phyloP scores from a whole-genome alignment of 2,797 vertebrate genomes.

The Tapirus indicus region DNA sequence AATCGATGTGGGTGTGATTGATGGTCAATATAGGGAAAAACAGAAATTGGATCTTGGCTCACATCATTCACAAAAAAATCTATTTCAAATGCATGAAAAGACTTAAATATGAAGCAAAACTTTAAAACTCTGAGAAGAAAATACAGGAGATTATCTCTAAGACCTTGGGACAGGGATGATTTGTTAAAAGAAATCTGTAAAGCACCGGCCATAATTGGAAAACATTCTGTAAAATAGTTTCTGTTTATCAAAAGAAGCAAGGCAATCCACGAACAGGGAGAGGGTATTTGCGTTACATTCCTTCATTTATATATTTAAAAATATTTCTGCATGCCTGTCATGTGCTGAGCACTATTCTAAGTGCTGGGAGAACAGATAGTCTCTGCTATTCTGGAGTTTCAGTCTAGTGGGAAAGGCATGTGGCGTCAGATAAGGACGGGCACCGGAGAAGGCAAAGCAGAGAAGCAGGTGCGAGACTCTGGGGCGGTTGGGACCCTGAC shows the following conservation, averaged over 20 bases:
- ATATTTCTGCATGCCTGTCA: rapidly evolving
- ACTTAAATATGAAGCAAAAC: not conserved
- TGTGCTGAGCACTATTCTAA: not conserved
- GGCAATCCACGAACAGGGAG: not conserved
- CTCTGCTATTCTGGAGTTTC: not conserved
- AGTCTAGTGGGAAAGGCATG: not conserved
- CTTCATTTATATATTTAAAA: rapidly evolving
- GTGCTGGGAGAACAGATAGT: not conserved
- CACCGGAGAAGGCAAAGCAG: not conserved
- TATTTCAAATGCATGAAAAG: not conserved
- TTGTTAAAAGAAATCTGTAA: not conserved
- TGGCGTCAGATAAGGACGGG: too few relatives aligned
- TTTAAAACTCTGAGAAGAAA: not conserved
- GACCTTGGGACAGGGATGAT: not conserved
- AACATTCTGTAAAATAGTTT: not conserved
- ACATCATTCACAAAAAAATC: not conserved
- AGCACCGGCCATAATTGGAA: not conserved
- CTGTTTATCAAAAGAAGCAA: not conserved
- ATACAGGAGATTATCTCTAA: not conserved
- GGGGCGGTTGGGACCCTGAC: not conserved
- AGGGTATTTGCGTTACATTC: rapidly evolving
- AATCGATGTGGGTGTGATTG: not conserved
- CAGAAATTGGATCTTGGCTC: not conserved
- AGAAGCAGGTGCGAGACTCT: not conserved
- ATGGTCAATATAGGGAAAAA: not conserved